Conservation (phyloP, 2,888 invertebrate genomes). For the Eulithis testata region DNA sequence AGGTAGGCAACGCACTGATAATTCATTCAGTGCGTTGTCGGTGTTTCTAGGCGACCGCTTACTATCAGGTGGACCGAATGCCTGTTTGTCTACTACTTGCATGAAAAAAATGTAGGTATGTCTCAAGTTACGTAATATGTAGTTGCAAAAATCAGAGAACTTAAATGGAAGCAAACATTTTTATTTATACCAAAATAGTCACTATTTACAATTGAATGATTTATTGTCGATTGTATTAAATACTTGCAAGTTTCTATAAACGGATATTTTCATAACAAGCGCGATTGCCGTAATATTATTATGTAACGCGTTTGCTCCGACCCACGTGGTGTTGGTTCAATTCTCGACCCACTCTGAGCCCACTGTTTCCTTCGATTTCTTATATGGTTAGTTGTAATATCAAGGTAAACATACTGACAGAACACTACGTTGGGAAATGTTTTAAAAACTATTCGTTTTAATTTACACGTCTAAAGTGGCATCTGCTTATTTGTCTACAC, state of each 20-base stretch:
- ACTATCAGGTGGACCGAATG: too few species aligned
- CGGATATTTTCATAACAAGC: conserved; percentile 36
- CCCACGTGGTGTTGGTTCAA: conserved; percentile 62
- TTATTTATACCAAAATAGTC: too few species aligned
- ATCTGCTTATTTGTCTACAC: not conserved
- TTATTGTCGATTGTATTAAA: not conserved
- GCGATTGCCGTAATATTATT: conserved; percentile 52
- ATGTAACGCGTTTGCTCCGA: conserved; percentile 64
- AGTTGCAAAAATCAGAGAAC: too few species aligned
- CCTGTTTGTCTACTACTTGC: too few species aligned
- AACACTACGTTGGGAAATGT: conserved; percentile 17
- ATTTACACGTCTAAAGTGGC: not conserved
- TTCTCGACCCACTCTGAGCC: conserved; percentile 60
- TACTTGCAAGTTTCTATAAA: conserved; percentile 23
- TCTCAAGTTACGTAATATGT: too few species aligned
- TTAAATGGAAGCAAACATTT: too few species aligned
- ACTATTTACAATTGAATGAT: conserved; percentile 2
- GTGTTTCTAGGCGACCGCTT: too few species aligned
- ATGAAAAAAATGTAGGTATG: too few species aligned
- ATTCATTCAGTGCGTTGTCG: too few species aligned
- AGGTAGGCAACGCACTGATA: too few species aligned
- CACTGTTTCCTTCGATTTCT: conserved; percentile 57
- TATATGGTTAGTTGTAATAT: conserved; percentile 58
- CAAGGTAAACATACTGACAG: conserved; percentile 42
- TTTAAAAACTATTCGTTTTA: conserved; percentile 6